These are phyloP conservation scores for Anastrepha ludens DNA, from an alignment of 1,140 invertebrate species.

Conservation along the genomic window DNA sequence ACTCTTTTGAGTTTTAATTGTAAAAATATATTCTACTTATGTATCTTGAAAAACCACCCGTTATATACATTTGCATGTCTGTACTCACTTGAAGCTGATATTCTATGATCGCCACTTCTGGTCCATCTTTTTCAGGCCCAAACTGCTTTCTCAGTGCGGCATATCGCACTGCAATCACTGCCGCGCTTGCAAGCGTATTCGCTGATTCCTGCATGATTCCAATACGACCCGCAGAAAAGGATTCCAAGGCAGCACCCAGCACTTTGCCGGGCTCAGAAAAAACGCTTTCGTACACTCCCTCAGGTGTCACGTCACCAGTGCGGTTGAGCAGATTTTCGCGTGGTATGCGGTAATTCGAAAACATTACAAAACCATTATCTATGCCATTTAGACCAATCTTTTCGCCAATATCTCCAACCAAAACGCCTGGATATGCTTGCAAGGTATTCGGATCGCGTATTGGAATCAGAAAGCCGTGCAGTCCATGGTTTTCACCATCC, in stretches of 20 bases:
- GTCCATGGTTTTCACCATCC: conserved; percentile 88
- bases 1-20: too few species aligned
- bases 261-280: conserved; percentile 86
- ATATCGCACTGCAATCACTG: conserved; percentile 92
- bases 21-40: too few species aligned
- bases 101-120: conserved; percentile 90
- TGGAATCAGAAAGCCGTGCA: conserved; percentile 90
- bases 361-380: conserved; percentile 93
- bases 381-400: conserved; percentile 92
- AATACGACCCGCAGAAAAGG: conserved; percentile 88
- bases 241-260: conserved; percentile 87
- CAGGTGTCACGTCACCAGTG: conserved; percentile 88
- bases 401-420: conserved; percentile 89
- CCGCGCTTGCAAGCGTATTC: conserved; percentile 82
- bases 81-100: conserved; percentile 88
- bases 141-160: conserved; percentile 93
- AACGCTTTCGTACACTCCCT: conserved; percentile 87
- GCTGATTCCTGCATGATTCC: conserved; percentile 84
- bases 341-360: conserved; percentile 90
- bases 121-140: conserved; percentile 79
- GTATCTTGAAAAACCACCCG: too few species aligned
- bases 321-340: conserved; percentile 88
- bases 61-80: too few species aligned
- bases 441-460: conserved; percentile 86
- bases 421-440: conserved; percentile 81